phyloP scores from a whole-genome alignment of 1,140 invertebrate genomes.

The Caerostris extrusa region DNA sequence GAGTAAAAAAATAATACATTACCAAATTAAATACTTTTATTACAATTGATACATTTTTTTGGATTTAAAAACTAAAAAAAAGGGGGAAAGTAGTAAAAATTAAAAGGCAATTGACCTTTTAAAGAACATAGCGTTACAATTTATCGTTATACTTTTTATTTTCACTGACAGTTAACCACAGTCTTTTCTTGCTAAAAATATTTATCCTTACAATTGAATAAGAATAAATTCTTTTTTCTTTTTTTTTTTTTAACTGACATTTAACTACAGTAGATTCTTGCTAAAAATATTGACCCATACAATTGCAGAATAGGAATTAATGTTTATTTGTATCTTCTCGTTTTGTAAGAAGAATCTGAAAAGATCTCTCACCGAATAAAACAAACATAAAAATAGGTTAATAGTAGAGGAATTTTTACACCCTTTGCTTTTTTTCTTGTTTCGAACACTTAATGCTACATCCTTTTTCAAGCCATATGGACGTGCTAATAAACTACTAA shows the following conservation, averaged over 20 bases:
- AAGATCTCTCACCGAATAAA: neutral
- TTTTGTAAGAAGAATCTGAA: neutral
- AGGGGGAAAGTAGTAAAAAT: neutral
- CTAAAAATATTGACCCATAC: neutral
- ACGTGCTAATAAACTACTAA: conserved; percentile 35
- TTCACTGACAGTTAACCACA: neutral
- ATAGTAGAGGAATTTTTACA: neutral
- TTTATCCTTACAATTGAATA: neutral
- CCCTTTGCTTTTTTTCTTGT: neutral
- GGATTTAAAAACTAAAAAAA: neutral
- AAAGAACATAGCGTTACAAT: neutral
- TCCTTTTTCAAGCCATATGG: neutral
- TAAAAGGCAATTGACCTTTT: neutral
- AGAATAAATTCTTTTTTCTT: no score
- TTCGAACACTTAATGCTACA: neutral
- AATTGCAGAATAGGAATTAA: neutral
- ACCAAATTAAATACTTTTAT: no score
- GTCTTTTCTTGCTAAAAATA: neutral
- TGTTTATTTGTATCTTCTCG: neutral
- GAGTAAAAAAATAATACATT: no score
- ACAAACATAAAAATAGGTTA: neutral
- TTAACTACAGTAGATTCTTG: neutral
- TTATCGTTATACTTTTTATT: neutral
- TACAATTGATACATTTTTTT: neutral
- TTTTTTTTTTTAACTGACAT: neutral